A percentile compares a stretch with the other conserved stretches of the same genome.
Evolutionary conservation across 2,113 vertebrate species (phyloP).

Genomic region (Malurus elegans): DNA sequence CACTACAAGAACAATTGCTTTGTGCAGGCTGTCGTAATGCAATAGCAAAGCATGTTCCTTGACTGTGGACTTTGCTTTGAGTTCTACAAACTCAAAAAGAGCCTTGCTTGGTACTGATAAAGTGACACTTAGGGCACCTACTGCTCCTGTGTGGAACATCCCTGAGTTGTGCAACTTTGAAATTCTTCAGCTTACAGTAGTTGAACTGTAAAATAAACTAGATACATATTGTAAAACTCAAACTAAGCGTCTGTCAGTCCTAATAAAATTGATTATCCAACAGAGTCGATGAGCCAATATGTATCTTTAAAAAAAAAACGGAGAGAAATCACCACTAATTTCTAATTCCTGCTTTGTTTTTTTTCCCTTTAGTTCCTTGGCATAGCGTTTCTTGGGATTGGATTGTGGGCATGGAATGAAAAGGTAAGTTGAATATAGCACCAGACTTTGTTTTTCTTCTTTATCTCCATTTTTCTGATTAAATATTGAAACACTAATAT

Average conservation of each 20-base stretch:
- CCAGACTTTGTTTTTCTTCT: background rate
- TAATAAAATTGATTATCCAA: background rate
- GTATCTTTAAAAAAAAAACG: background rate
- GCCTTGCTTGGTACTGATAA: background rate
- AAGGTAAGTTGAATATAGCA: constrained; percentile 78
- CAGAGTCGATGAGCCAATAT: background rate
- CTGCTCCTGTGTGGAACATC: background rate
- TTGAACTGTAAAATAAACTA: background rate
- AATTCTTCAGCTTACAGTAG: background rate
- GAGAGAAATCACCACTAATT: background rate
- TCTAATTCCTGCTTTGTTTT: background rate
- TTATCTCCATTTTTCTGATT: background rate
- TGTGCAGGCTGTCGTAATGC: background rate
- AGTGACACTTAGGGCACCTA: background rate
- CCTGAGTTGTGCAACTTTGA: background rate
- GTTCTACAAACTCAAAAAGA: background rate
- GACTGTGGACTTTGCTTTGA: background rate
- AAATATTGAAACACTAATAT: background rate
- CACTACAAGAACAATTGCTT: rapidly evolving
- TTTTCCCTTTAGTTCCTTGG: constrained; percentile 87
- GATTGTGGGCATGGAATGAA: constrained; percentile 97
- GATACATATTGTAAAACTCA: background rate
- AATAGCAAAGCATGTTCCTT: background rate
- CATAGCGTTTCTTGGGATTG: constrained; percentile 92
- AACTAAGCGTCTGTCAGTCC: rapidly evolving